A percentile compares a stretch with the other conserved stretches of the same genome.
These are phyloP conservation scores for Anodontia alba DNA, from an alignment of 2,888 invertebrate genomes.

Conservation along the genomic window DNA sequence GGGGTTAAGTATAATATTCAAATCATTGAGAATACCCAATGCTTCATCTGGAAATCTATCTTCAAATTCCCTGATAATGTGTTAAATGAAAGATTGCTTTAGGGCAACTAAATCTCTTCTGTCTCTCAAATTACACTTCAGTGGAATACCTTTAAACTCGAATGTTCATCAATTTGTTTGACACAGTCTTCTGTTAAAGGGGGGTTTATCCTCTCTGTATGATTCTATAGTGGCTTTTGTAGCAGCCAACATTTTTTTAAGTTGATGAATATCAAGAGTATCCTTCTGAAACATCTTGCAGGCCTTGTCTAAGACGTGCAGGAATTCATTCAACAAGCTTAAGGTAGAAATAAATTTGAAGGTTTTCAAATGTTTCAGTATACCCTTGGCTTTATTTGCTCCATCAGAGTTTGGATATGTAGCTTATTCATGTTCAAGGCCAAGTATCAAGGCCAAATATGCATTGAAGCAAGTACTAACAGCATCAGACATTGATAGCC, in stretches of 20 bases:
- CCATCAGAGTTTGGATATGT: slow-evolving; percentile 26
- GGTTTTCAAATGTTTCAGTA: slow-evolving; percentile 16
- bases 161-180: slow-evolving; percentile 11
- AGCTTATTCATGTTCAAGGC: slow-evolving; percentile 33
- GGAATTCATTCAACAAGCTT: not conserved
- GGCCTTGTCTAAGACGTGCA: not conserved
- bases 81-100: not conserved
- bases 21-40: slow-evolving; percentile 8
- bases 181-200: not conserved
- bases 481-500: slow-evolving; percentile 33
- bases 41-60: slow-evolving; percentile 1
- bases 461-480: slow-evolving; percentile 1
- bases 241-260: not conserved
- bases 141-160: not conserved
- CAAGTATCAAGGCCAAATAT: slow-evolving; percentile 27
- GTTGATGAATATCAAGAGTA: slow-evolving; percentile 6
- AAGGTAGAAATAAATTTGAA: slow-evolving; percentile 19
- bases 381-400: slow-evolving; percentile 20
- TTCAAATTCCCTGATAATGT: not conserved
- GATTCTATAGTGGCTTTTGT: not conserved
- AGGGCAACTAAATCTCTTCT: not conserved
- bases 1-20: slow-evolving; percentile 10
- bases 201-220: slow-evolving; percentile 12
- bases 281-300: slow-evolving; percentile 19
- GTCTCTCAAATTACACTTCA: not conserved